Conservation (phyloP, 1,140 invertebrate species). For the Monochamus saltuarius region DNA sequence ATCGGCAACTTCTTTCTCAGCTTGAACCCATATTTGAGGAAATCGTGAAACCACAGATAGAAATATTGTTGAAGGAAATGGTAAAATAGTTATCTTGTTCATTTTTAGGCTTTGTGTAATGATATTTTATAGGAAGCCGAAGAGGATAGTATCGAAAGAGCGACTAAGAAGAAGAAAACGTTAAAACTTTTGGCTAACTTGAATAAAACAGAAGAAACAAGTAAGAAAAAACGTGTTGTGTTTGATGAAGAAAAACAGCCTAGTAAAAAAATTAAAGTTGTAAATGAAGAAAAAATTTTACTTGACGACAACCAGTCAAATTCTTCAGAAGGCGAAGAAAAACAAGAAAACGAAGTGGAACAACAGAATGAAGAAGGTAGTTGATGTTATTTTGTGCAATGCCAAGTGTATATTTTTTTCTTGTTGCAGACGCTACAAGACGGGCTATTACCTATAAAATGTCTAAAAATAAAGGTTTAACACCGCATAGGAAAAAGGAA, state of each 20-base stretch:
- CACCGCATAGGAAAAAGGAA: constrained; percentile 85
- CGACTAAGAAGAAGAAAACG: constrained; percentile 47
- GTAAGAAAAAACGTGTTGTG: constrained; percentile 8
- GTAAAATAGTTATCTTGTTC: constrained; percentile 4
- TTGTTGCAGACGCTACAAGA: constrained; percentile 57
- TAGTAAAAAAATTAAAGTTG: constrained; percentile 1
- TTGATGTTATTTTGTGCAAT: constrained; percentile 24
- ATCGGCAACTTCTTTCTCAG: constrained; percentile 73
- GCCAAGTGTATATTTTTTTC: constrained; percentile 35
- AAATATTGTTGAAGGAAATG: constrained; percentile 44
- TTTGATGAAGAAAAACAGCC: constrained; percentile 5
- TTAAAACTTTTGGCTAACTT: constrained; percentile 41
- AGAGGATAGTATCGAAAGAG: constrained; percentile 32
- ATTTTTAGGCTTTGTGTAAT: constrained; percentile 17
- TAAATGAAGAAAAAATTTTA: constrained; percentile 17
- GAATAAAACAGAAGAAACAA: constrained; percentile 21
- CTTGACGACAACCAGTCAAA: constrained; percentile 12
- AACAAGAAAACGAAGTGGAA: constrained; percentile 43
- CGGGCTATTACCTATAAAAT: constrained; percentile 90
- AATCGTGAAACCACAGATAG: constrained; percentile 65
- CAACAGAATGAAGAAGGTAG: constrained; percentile 49
- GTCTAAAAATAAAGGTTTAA: constrained; percentile 92
- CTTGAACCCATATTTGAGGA: constrained; percentile 67
- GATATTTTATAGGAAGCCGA: constrained; percentile 26
- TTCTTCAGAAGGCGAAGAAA: constrained; percentile 29